phyloP scores from a whole-genome alignment of 2,888 invertebrate species.

The Sylvicola cinctus region DNA sequence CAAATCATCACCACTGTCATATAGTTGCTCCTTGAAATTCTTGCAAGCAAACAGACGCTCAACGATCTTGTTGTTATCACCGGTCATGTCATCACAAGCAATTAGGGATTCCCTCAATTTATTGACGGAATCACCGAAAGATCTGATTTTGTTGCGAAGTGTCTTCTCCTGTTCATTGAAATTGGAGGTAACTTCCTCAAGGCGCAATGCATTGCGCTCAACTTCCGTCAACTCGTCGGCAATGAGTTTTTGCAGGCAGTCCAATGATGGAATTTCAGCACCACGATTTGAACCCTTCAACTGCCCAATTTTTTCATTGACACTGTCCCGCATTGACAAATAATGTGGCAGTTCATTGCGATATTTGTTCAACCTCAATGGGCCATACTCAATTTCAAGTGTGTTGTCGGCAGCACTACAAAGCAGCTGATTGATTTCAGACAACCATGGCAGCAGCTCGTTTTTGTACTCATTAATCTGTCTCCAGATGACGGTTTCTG shows the following conservation, averaged over 20 bases:
- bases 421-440: slow-evolving; percentile 57
- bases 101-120: slow-evolving; percentile 64
- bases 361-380: slow-evolving; percentile 59
- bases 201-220: slow-evolving; percentile 45
- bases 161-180: slow-evolving; percentile 54
- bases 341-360: slow-evolving; percentile 68
- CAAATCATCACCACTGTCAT: slow-evolving; percentile 42
- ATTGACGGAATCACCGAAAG: slow-evolving; percentile 44
- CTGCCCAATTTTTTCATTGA: slow-evolving; percentile 60
- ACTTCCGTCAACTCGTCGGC: slow-evolving; percentile 59
- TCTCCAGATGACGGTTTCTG: slow-evolving; percentile 81
- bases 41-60: slow-evolving; percentile 57
- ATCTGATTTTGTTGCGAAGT: slow-evolving; percentile 50
- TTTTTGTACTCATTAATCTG: slow-evolving; percentile 74
- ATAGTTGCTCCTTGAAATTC: slow-evolving; percentile 47
- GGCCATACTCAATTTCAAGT: slow-evolving; percentile 61
- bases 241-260: slow-evolving; percentile 40
- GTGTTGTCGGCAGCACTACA: slow-evolving; percentile 54
- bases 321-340: slow-evolving; percentile 51
- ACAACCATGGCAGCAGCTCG: slow-evolving; percentile 65
- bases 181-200: slow-evolving; percentile 50
- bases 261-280: slow-evolving; percentile 43
- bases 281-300: slow-evolving; percentile 54
- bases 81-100: slow-evolving; percentile 75
- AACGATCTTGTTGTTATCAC: slow-evolving; percentile 66